These are phyloP conservation scores for Pomacea maculata DNA, from an alignment of 1,140 invertebrate genomes.

Conservation along the genomic window DNA sequence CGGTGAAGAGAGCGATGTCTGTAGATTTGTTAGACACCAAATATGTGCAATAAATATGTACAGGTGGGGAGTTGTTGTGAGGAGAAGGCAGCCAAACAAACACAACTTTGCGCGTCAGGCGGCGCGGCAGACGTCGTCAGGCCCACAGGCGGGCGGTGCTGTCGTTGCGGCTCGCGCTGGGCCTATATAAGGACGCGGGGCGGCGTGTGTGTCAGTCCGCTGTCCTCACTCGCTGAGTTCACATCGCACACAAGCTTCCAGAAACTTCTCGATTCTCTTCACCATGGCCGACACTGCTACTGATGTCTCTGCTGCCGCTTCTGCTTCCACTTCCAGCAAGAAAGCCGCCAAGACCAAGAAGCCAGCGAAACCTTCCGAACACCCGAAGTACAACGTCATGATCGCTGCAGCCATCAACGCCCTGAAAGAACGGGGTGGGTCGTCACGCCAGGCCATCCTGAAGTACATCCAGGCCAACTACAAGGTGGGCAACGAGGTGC, in stretches of 20 bases:
- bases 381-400: constrained; percentile 55
- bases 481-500: constrained; percentile 58
- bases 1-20: neutral
- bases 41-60: neutral
- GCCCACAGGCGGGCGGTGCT: neutral
- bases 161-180: constrained; percentile 12
- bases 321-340: constrained; percentile 36
- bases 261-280: neutral
- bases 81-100: constrained; percentile 9
- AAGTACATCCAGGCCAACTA: constrained; percentile 63
- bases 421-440: constrained; percentile 55
- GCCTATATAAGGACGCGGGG: neutral
- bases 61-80: neutral
- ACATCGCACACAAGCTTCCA: too few relatives aligned
- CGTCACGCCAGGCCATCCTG: constrained; percentile 60
- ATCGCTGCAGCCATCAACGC: constrained; percentile 40
- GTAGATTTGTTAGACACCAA: neutral
- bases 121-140: neutral
- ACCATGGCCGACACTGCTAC: constrained; percentile 11
- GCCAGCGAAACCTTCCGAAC: constrained; percentile 51
- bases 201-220: too few relatives aligned
- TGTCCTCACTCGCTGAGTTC: neutral
- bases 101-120: neutral
- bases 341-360: constrained; percentile 46
- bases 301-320: constrained; percentile 1